Base-by-base conservation (phyloP, 2,797 vertebrate species). In the Xenopus petersii region DNA sequence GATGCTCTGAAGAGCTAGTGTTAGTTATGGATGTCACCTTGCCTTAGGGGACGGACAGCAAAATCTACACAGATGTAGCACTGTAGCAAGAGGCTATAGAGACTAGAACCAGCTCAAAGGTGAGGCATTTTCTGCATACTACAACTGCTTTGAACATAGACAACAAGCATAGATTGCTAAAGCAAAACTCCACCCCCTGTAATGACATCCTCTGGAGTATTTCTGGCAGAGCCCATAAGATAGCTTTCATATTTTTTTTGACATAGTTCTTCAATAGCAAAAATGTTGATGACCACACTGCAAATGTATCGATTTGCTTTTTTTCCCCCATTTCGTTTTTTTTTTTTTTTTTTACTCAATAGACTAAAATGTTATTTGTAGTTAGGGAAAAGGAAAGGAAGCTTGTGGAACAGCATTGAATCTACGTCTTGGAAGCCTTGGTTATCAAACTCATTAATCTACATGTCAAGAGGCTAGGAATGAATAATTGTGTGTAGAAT, bases 401-500 rank as follows among this genome's bases (percentile, higher is more conserved):
- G 83, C 82, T 79, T 79, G 87, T 73, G 87, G 90, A 91, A 93
- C 88, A 89, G 68, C 91, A 93, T 90, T 86, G 90, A 94, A 92
- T 92, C 91, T 91, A 93, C 92, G 93, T 93, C 90, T 91, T 88
- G 90, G 92, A 93, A 95, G 93, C 94, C 91, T 86, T 88, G 95
- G 94, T 97, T 97, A 98, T 98, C 95, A 96, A 95, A 96, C 95
- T 97, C 96, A 96, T 98, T 98, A 98, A 98, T 98, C 96, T 98
- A 94, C 94, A 94, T 95, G 95, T 95, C 95, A 95, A 89, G 93
- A 91, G 93, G 93, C 92, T 92, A 91, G 87, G 93, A 94, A 97
- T 97, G 96, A 98, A 97, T 98, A 98, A 98, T 97, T 97, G 96
- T 94, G 93, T 93, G 90, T 94, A 92, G 95, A 94, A 96, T 97